These are phyloP conservation scores for Poeciliopsis paucimaculata DNA, from an alignment of 2,797 vertebrate species.

Conservation along the genomic window DNA sequence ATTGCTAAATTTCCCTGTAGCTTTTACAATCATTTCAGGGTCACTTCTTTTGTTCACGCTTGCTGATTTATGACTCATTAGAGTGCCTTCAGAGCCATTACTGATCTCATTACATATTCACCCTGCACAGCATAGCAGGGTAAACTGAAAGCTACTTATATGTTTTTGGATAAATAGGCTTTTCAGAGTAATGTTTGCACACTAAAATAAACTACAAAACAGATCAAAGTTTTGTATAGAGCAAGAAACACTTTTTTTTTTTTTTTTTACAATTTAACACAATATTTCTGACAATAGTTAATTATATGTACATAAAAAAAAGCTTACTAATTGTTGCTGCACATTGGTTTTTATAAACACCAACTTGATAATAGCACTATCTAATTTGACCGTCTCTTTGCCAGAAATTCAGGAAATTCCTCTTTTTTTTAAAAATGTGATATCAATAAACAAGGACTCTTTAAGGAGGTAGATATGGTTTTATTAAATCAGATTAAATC, in stretches of 20 bases:
- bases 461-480: background rate
- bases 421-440: background rate
- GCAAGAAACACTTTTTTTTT: background rate
- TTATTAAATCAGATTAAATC: background rate
- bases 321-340: background rate
- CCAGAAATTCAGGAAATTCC: background rate
- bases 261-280: background rate
- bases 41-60: constrained; percentile 1
- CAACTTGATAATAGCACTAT: background rate
- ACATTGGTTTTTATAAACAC: background rate
- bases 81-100: constrained; percentile 5
- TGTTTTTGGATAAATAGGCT: background rate
- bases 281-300: background rate
- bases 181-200: background rate
- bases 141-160: background rate
- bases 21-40: constrained; percentile 11
- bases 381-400: background rate
- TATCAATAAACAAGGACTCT: background rate
- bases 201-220: background rate
- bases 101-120: constrained; percentile 9
- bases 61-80: background rate
- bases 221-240: background rate
- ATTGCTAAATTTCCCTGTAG: constrained; percentile 4
- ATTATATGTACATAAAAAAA: background rate
- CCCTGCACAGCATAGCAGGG: background rate